These are phyloP conservation scores for Oryctes rhinoceros DNA, from an alignment of 1,140 invertebrate genomes.

Conservation along the genomic window DNA sequence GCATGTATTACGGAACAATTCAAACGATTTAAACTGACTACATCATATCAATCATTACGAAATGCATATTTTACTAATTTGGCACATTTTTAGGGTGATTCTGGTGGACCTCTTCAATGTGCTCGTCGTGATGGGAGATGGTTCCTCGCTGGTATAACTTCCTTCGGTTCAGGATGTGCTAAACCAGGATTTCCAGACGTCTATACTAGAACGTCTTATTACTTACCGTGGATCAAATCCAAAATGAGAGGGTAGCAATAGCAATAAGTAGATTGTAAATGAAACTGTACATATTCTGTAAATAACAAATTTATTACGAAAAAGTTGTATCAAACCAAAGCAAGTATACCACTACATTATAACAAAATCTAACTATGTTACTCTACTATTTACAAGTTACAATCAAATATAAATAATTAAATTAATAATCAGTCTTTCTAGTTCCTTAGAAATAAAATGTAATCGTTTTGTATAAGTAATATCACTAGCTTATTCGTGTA, in stretches of 20 bases:
- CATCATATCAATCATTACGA: no score
- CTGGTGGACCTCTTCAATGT: constrained; percentile 86
- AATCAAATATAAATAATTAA: constrained; percentile 37
- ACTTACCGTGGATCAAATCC: constrained; percentile 82
- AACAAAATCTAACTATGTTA: neutral
- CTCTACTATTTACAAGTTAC: constrained; percentile 30
- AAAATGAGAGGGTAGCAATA: constrained; percentile 48
- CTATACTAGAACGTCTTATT: constrained; percentile 84
- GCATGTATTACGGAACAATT: no score
- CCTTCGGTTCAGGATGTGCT: constrained; percentile 90
- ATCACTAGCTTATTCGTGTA: constrained; percentile 46
- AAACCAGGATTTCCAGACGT: constrained; percentile 85
- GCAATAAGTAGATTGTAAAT: neutral
- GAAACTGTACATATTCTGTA: constrained; percentile 25
- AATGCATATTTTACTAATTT: neutral
- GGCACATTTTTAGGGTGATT: constrained; percentile 74
- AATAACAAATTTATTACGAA: constrained; percentile 34
- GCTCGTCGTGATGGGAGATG: constrained; percentile 77
- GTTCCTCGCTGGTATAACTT: constrained; percentile 88
- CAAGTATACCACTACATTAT: constrained; percentile 37
- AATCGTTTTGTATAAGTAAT: neutral
- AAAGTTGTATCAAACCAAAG: constrained; percentile 39
- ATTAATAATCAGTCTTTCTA: constrained; percentile 38
- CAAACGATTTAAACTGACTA: no score
- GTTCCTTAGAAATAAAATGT: constrained; percentile 2